Percentiles rank a stretch among this genome's conserved stretches.
phyloP scores from a whole-genome alignment of 2,113 vertebrate genomes.

The Phaethon lepturus region DNA sequence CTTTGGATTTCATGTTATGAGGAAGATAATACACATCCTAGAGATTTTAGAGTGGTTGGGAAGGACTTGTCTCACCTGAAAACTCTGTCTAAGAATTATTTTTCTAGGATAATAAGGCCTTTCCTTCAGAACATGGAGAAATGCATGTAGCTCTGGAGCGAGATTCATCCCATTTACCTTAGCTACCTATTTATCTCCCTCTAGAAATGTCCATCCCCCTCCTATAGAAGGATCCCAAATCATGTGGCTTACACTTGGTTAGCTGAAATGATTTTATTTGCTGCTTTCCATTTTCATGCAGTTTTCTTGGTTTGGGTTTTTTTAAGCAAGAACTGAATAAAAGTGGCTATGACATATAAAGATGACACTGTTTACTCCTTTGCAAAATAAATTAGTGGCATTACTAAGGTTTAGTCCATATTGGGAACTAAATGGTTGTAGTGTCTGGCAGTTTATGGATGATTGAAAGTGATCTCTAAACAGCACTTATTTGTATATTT shows the following conservation, averaged over 20 bases:
- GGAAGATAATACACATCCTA: neutral
- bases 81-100: neutral
- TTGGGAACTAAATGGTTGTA: neutral
- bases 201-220: neutral
- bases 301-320: neutral
- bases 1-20: neutral
- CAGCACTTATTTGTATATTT: accelerated
- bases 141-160: accelerated
- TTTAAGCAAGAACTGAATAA: neutral
- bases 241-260: neutral
- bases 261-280: neutral
- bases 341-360: neutral
- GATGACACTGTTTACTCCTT: neutral
- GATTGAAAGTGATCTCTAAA: neutral
- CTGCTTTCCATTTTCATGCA: neutral
- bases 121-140: neutral
- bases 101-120: neutral
- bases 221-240: neutral
- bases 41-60: neutral
- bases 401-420: neutral
- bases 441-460: neutral
- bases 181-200: neutral
- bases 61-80: neutral
- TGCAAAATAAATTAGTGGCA: neutral
- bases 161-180: neutral